Base-by-base conservation (phyloP, 2,797 vertebrate species). In the Coendou prehensilis region DNA sequence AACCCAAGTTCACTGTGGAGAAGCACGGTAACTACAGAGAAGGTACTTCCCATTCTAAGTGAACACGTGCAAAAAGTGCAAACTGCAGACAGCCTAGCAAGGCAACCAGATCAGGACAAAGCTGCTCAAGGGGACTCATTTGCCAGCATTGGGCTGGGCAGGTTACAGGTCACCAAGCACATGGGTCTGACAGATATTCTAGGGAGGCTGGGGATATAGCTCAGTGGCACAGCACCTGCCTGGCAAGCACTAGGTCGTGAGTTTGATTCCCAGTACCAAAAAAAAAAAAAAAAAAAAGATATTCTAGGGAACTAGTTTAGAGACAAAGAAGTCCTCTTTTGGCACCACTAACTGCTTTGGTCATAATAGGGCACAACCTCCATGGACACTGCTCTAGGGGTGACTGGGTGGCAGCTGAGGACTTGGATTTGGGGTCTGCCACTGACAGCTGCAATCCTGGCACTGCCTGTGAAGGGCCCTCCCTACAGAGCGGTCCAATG, bases 381-480 rank as follows among this genome's bases (percentile, higher is more conserved):
- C 6, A 6, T 0, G n/a, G 41, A n/a, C 47, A 73, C 33, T 8
- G 80, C 73, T 63, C 45, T 41, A 23, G n/a, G 33, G 23, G 33
- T 7, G 6, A 15, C 6, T 5, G 0, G 10, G 37, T 5, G 23
- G 59, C 4, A 10, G 57, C 5, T 15, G 37, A 75, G 26, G 61
- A 59, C 71, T 26, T 41, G 13, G 9, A 67, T 22, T 33, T 56
- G 5, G 11, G 59, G 30, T 47, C 64, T 30, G 54, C 79, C 1
- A 9, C 37, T 0, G 6, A 78, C 9, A n/a, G 50, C 47, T 7
- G 4, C 1, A 0, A n/a, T 0, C 28, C 15, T 20, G 7, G 37
- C 18, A 18, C 61, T 45, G 45, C 9, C 26, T 6, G 26, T 6
- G 54, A 63, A 73, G 76, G 18, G 6, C 57, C 37, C 20, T 4